Evolutionary conservation across 2,797 vertebrate species (phyloP).

Genomic region (Spondyliosoma cantharus): DNA sequence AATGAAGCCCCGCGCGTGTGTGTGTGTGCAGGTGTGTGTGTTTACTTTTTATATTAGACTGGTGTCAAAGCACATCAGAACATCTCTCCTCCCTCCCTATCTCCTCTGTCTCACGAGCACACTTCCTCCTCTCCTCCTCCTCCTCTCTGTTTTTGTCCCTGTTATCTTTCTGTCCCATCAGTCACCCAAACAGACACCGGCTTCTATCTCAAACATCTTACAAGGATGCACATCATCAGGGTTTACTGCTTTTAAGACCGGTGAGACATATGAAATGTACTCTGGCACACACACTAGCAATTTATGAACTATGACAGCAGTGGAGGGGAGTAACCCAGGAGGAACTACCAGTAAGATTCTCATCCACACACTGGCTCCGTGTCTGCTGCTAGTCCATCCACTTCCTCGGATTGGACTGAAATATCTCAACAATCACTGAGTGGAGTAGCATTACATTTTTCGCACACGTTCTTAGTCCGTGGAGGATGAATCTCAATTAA

Average conservation of each 20-base stretch:
- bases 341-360: not conserved
- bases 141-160: conserved; percentile 7
- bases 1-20: conserved; percentile 9
- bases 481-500: not conserved
- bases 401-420: not conserved
- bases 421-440: not conserved
- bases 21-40: conserved; percentile 22
- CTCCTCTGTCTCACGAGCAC: conserved; percentile 29
- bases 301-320: not conserved
- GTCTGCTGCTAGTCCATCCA: too few species aligned
- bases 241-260: conserved; percentile 2
- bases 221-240: conserved; percentile 11
- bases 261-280: not conserved
- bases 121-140: not conserved
- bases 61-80: conserved; percentile 55
- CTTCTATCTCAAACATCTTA: conserved; percentile 15
- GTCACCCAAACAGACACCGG: not conserved
- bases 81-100: conserved; percentile 21
- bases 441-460: not conserved
- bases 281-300: not conserved
- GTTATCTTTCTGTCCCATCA: conserved; percentile 34
- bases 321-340: not conserved
- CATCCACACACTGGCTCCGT: not conserved
- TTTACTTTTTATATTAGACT: conserved; percentile 54
- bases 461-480: not conserved